Percentiles rank a stretch among this genome's conserved stretches.
Conservation (phyloP, 2,797 vertebrate species). For the Lagocephalus sceleratus region DNA sequence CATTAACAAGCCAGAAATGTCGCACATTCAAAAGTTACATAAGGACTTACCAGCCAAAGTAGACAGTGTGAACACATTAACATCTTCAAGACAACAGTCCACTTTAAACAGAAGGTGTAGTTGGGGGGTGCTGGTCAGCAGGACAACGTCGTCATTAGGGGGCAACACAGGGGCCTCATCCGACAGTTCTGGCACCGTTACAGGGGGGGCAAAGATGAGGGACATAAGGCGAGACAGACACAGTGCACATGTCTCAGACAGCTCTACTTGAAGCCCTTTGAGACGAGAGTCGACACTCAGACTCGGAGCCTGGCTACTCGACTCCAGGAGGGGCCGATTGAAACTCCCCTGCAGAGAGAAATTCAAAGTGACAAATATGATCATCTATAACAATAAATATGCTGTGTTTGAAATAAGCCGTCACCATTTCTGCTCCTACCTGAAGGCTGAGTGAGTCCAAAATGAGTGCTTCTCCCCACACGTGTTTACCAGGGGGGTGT, state of each 20-base stretch:
- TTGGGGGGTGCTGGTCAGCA: conserved; percentile 36
- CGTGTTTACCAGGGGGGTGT: conserved; percentile 91
- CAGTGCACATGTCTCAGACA: conserved; percentile 88
- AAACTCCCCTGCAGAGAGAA: conserved; percentile 83
- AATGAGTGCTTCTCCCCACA: conserved; percentile 95
- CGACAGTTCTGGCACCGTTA: conserved; percentile 18
- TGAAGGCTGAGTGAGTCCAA: conserved; percentile 88
- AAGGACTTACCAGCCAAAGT: conserved; percentile 80
- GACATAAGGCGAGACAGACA: conserved; percentile 89
- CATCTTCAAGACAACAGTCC: conserved; percentile 87
- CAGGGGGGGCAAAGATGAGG: conserved; percentile 62
- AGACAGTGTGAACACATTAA: conserved; percentile 90
- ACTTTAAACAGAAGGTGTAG: conserved; percentile 83
- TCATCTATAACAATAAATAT: not conserved
- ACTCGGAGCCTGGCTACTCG: conserved; percentile 74
- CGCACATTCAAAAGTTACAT: not conserved
- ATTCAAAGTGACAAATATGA: not conserved
- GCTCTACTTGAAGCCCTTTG: conserved; percentile 89
- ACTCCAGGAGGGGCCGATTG: conserved; percentile 78
- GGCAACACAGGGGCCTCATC: conserved; percentile 38
- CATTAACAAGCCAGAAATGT: not conserved
- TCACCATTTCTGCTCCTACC: conserved; percentile 65
- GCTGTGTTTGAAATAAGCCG: not conserved
- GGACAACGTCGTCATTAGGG: conserved; percentile 19
- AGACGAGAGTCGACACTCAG: conserved; percentile 86